Evolutionary conservation across 2,797 vertebrate species (phyloP).

Genomic region (Hippocampus kuda): DNA sequence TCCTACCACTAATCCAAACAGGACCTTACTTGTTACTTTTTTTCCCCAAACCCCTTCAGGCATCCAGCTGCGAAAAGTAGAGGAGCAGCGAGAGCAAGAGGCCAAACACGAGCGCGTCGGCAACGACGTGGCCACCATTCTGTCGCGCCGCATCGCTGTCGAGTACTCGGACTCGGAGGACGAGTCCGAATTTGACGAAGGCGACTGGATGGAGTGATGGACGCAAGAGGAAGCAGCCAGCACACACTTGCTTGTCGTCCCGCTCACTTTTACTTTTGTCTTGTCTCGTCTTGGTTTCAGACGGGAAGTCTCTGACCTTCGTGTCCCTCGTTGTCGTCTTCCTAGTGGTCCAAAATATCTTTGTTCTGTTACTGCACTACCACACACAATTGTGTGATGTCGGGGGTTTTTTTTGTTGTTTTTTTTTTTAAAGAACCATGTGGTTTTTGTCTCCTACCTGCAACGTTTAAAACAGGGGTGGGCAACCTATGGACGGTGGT

Average conservation of each 20-base stretch:
- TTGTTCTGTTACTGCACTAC: slow-evolving; percentile 38
- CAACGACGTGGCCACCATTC: slow-evolving; percentile 94
- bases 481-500: too few relatives aligned
- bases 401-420: slow-evolving; percentile 29
- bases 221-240: slow-evolving; percentile 9
- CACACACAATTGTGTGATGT: slow-evolving; percentile 14
- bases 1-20: background rate
- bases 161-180: slow-evolving; percentile 98
- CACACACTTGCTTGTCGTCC: slow-evolving; percentile 14
- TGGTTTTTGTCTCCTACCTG: slow-evolving; percentile 38
- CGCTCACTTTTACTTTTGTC: slow-evolving; percentile 34
- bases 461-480: slow-evolving; percentile 24
- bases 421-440: slow-evolving; percentile 39
- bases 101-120: slow-evolving; percentile 94
- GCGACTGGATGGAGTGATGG: slow-evolving; percentile 90
- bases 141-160: slow-evolving; percentile 93
- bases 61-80: slow-evolving; percentile 95
- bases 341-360: slow-evolving; percentile 33
- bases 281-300: slow-evolving; percentile 29
- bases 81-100: slow-evolving; percentile 95
- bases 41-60: slow-evolving; percentile 56
- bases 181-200: slow-evolving; percentile 95
- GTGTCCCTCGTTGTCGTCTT: slow-evolving; percentile 26
- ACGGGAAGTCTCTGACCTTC: slow-evolving; percentile 18
- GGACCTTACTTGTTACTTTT: background rate